These are phyloP conservation scores for Campoplex capitator DNA, from an alignment of 2,888 invertebrate genomes.

Conservation along the genomic window DNA sequence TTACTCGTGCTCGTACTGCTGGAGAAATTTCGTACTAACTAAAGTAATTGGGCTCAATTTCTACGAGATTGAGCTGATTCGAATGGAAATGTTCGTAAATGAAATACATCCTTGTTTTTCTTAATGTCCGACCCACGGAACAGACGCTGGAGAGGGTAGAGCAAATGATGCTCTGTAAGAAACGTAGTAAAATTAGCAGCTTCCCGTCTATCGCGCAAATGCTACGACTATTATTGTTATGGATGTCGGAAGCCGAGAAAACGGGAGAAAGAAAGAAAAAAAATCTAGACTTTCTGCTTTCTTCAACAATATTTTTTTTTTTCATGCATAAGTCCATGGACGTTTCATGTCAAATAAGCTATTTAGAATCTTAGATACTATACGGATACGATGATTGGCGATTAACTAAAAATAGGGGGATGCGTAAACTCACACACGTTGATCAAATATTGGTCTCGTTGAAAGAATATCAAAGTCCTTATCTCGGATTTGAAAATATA, in stretches of 20 bases:
- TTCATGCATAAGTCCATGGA: neutral
- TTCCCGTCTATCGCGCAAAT: constrained; percentile 32
- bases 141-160: constrained; percentile 27
- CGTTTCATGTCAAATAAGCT: neutral
- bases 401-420: neutral
- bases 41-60: neutral
- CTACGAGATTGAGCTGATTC: constrained; percentile 6
- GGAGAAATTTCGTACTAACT: neutral
- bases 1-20: neutral
- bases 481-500: neutral
- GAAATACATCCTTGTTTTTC: constrained; percentile 18
- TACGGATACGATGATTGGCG: neutral
- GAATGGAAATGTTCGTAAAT: constrained; percentile 22
- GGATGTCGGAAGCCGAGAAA: neutral
- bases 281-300: neutral
- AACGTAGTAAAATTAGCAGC: constrained; percentile 42
- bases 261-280: neutral
- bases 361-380: neutral
- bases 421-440: too few relatives aligned
- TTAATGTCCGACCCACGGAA: constrained; percentile 24
- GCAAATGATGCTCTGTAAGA: constrained; percentile 39
- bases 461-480: constrained; percentile 7
- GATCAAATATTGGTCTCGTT: neutral
- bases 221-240: constrained; percentile 25
- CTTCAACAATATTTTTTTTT: neutral